phyloP scores from a whole-genome alignment of 1,140 invertebrate species.

The Apocrypta bakeri region DNA sequence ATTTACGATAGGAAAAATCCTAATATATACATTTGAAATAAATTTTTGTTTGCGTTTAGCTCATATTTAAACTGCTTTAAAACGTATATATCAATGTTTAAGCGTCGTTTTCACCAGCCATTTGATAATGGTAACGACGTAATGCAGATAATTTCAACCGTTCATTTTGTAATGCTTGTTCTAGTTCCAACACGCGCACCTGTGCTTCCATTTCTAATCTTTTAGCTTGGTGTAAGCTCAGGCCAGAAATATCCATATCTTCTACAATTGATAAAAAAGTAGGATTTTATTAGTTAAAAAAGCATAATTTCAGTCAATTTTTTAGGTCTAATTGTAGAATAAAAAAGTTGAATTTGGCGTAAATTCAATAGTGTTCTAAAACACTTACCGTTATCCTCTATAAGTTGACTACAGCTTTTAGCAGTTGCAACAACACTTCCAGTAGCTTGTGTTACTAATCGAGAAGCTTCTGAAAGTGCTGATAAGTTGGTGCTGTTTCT shows the following conservation, averaged over 20 bases:
- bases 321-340: neutral
- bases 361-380: neutral
- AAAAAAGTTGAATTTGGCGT: neutral
- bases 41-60: neutral
- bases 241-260: slow-evolving; percentile 90
- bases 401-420: slow-evolving; percentile 88
- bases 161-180: slow-evolving; percentile 92
- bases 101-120: slow-evolving; percentile 79
- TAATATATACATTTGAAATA: slow-evolving; percentile 41
- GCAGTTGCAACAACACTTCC: slow-evolving; percentile 94
- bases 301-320: too few species aligned
- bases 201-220: slow-evolving; percentile 96
- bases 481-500: slow-evolving; percentile 85
- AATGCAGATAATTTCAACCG: slow-evolving; percentile 87
- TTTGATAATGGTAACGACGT: slow-evolving; percentile 93
- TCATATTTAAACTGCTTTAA: slow-evolving; percentile 2
- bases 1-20: neutral
- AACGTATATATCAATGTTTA: slow-evolving; percentile 8
- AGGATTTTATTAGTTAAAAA: neutral
- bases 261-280: slow-evolving; percentile 74
- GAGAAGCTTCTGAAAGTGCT: slow-evolving; percentile 88
- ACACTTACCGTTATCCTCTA: slow-evolving; percentile 86
- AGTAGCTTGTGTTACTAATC: slow-evolving; percentile 90
- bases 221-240: slow-evolving; percentile 95
- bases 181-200: slow-evolving; percentile 93